Base-by-base conservation (phyloP, 2,113 vertebrate species). In the Mesembrinibis cayennensis region DNA sequence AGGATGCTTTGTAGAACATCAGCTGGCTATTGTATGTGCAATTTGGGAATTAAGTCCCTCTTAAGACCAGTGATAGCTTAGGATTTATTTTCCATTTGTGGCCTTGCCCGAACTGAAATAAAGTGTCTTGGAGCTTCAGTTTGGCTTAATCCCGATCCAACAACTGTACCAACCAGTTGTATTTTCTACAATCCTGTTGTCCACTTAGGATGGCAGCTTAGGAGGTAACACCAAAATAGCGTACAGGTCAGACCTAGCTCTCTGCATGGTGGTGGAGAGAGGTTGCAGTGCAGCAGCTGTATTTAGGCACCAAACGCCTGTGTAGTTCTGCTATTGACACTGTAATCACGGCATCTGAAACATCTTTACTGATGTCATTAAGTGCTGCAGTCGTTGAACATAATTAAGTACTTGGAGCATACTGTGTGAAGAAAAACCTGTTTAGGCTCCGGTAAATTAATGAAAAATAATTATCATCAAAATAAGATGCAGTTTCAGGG, bases 181-280 rank as follows among this genome's bases (percentile, higher is more conserved):
- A 6, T n/a, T 18, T 92, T 73, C 45, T 65, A 0, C 27, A 15
- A 0, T 58, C 50, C 27, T 58, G 12, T 44, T 29, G 7, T 61
- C 36, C 29, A 15, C 8, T 36, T 47, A 16, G 20, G 12, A 6
- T 78, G 85, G 40, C 30, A 82, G 38, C 27, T 67, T 36, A 52
- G 72, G 78, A 53, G 56, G 6, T 18, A 19, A 19, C 56, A 61
- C 13, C 59, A 42, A 32, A 67, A 4, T 0, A 27, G 58, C 0
- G 0, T 14, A 6, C 9, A 13, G 10, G 5, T 50, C 70, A 45
- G 42, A 34, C 34, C 17, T 12, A 8, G 32, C 40, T 27, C 34
- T 27, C 40, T 42, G 32, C 9, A 0, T 66, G 25, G 25, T 52
- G 61, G 1, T 72, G 20, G 3, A 23, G 40, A 34, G 49, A 27